Evolutionary conservation across 53 echinoderm and acorn worm species (phyloP).

Genomic region (Mesocentrotus franciscanus): DNA sequence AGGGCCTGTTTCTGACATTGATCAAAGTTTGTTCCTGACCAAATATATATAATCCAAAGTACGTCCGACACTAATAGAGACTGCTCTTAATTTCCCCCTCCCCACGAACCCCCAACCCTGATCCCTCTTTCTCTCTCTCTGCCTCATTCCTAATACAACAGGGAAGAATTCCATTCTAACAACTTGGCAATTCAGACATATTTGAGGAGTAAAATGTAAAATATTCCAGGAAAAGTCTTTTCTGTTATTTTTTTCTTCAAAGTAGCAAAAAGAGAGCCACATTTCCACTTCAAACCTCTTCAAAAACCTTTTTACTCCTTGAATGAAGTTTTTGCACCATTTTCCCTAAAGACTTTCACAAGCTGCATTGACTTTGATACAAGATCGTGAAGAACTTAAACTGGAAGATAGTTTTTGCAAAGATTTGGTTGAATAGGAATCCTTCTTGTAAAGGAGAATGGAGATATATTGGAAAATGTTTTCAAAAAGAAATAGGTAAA

Average conservation of each 20-base stretch:
- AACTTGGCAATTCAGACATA: background rate
- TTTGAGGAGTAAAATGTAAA: background rate
- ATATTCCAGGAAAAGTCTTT: background rate
- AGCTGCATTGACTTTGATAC: background rate
- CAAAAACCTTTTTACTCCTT: background rate
- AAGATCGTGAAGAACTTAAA: background rate
- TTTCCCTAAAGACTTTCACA: background rate
- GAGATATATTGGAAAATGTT: constrained; percentile 1
- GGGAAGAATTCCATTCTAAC: background rate
- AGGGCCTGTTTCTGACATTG: too few relatives aligned
- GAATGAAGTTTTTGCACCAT: background rate
- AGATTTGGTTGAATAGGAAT: background rate
- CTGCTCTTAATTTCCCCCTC: too few relatives aligned
- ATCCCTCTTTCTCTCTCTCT: background rate
- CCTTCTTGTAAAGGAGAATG: background rate
- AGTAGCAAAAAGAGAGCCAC: too few relatives aligned
- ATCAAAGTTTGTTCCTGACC: too few relatives aligned
- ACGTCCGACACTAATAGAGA: too few relatives aligned
- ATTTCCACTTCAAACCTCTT: too few relatives aligned
- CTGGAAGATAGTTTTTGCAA: background rate
- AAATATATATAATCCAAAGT: too few relatives aligned
- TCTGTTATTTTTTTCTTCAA: background rate
- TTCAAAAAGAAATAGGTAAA: constrained; percentile 31
- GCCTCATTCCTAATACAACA: too few relatives aligned
- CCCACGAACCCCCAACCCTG: too few relatives aligned